Base-by-base conservation (phyloP, 2,888 invertebrate species). In the Troglohyphantes excavatus region DNA sequence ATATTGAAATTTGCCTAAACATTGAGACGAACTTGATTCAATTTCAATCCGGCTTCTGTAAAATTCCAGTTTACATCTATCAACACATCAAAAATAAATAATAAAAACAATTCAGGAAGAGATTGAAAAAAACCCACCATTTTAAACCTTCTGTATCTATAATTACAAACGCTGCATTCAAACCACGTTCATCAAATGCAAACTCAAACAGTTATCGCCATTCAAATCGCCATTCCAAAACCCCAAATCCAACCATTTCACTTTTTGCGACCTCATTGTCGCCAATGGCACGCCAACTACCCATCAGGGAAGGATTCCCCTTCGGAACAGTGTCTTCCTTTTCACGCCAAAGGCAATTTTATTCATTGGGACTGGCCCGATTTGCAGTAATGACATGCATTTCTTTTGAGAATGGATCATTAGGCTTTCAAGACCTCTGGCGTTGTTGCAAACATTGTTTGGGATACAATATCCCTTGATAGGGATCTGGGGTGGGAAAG, bases 201-300 rank as follows among this genome's bases (percentile, higher is more conserved):
- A n/a, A n/a, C n/a, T n/a, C n/a, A n/a, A n/a, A n/a, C n/a, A 39
- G 7, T 39, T 39, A 39, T 39, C 39, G 13, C 1, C 13, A 39
- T 39, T 39, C 0, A n/a, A 33, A 33, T 33, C 17, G 46, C 17
- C 2, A 17, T 53, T 53, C n/a, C 53, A 1, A 65, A 78, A 63
- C 65, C 23, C 26, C 17, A 46, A 53, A 7, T 9, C 39, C 39
- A 33, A 63, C 26, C 21, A 19, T n/a, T 33, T 7, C 1, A 33
- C 13, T 26, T 63, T 65, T 78, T 61, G 21, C 26, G 21, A 78
- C 23, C 17, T n/a, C 17, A n/a, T 11, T 13, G 63, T 78, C 39
- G 23, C 27, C 9, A 78, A 39, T 61, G 61, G 23, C 78, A 78
- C 78, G 78, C 63, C 21, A 78, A 19, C 17, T 17, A 11, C n/a